phyloP scores from a whole-genome alignment of 2,797 vertebrate genomes.

The Urosaurus nigricauda region DNA sequence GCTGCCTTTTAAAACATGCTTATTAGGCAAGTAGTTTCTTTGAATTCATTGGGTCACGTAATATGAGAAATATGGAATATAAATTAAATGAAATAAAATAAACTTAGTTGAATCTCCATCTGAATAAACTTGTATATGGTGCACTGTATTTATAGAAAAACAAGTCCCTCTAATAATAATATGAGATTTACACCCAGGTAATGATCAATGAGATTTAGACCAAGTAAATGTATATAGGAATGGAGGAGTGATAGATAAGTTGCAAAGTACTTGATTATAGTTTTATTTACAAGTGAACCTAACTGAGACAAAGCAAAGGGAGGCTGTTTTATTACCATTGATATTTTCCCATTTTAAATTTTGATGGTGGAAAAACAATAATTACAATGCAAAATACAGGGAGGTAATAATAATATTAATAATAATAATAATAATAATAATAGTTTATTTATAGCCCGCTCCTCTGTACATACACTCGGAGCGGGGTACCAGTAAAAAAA shows the following conservation, averaged over 20 bases:
- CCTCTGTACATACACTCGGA: too few relatives aligned
- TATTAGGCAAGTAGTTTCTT: not conserved
- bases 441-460: too few relatives aligned
- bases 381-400: not conserved
- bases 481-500: too few relatives aligned
- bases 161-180: not conserved
- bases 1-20: not conserved
- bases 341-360: slow-evolving; percentile 9
- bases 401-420: too few relatives aligned
- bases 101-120: not conserved
- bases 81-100: too few relatives aligned
- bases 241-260: not conserved
- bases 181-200: not conserved
- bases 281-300: not conserved
- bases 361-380: not conserved
- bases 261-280: not conserved
- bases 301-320: not conserved
- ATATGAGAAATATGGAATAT: too few relatives aligned
- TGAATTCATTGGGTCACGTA: not conserved
- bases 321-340: not conserved
- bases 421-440: too few relatives aligned
- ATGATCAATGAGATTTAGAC: too few relatives aligned
- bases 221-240: not conserved
- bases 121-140: not conserved
- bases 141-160: not conserved